Evolutionary conservation across 2,797 vertebrate genomes (phyloP).

Genomic region (Austrolebias charrua): DNA sequence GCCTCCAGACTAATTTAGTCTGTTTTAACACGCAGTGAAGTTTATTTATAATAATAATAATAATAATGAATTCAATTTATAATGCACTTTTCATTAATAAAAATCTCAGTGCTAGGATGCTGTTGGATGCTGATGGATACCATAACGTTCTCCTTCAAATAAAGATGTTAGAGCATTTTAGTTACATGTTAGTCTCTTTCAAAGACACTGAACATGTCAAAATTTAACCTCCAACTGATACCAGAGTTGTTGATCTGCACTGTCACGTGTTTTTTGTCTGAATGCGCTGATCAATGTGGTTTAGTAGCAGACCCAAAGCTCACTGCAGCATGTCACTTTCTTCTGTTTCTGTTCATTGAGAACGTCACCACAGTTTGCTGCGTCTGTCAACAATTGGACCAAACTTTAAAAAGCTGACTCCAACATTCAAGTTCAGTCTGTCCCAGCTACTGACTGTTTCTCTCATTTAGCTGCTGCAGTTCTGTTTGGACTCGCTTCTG

Average conservation of each 20-base stretch:
- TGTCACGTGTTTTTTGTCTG: constrained; percentile 25
- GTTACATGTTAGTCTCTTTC: no score
- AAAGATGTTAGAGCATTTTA: no score
- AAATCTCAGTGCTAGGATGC: no score
- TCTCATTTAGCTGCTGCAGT: neutral
- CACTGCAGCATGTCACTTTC: neutral
- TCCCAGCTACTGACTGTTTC: neutral
- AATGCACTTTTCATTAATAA: no score
- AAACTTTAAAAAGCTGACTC: neutral
- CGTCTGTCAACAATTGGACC: neutral
- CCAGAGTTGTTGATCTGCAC: constrained; percentile 3
- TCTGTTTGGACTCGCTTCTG: neutral
- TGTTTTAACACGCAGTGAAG: no score
- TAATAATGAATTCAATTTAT: no score
- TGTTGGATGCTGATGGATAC: no score
- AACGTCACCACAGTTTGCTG: constrained; percentile 13
- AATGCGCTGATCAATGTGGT: constrained; percentile 25
- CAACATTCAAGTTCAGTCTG: constrained; percentile 13
- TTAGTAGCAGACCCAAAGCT: neutral
- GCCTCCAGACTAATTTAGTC: no score
- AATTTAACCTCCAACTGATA: constrained; percentile 8
- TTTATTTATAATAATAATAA: no score
- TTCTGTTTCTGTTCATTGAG: constrained; percentile 18
- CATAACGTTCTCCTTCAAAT: no score
- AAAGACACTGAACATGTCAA: constrained; percentile 1